These are phyloP conservation scores for Bradypus variegatus DNA, from an alignment of 2,797 vertebrate genomes.

Conservation along the genomic window DNA sequence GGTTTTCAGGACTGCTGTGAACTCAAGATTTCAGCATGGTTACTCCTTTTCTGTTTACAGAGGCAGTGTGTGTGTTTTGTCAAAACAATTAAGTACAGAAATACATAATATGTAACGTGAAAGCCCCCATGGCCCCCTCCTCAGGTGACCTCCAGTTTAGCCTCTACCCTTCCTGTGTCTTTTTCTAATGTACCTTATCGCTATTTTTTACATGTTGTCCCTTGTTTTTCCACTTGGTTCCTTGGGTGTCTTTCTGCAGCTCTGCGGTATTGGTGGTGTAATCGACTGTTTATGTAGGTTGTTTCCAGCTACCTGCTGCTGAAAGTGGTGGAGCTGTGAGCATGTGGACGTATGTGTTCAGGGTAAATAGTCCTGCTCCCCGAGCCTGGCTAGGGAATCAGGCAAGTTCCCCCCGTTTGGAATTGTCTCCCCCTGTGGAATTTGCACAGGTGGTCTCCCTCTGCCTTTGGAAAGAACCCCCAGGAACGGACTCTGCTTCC, in stretches of 20 bases:
- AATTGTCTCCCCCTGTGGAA: background rate
- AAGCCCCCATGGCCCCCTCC: fast-evolving
- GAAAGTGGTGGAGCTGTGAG: background rate
- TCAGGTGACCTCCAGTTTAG: too few species aligned
- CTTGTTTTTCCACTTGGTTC: background rate
- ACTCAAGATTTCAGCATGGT: background rate
- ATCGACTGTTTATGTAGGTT: background rate
- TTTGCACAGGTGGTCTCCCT: background rate
- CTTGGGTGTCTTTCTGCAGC: background rate
- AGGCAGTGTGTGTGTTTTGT: fast-evolving
- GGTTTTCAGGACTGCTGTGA: background rate
- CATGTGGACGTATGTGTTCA: background rate
- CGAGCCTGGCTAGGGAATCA: background rate
- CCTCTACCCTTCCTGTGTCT: background rate
- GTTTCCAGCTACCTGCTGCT: background rate
- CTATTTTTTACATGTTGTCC: background rate
- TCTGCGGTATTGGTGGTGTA: background rate
- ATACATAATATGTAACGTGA: fast-evolving
- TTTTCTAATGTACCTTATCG: fast-evolving
- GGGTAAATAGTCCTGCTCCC: background rate
- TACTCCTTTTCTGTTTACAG: background rate
- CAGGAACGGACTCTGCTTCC: too few species aligned
- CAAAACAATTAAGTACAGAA: background rate
- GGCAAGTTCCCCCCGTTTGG: background rate
- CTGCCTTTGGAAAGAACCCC: background rate